phyloP scores from a whole-genome alignment of 2,888 invertebrate genomes.

The Leptinotarsa haldemani region DNA sequence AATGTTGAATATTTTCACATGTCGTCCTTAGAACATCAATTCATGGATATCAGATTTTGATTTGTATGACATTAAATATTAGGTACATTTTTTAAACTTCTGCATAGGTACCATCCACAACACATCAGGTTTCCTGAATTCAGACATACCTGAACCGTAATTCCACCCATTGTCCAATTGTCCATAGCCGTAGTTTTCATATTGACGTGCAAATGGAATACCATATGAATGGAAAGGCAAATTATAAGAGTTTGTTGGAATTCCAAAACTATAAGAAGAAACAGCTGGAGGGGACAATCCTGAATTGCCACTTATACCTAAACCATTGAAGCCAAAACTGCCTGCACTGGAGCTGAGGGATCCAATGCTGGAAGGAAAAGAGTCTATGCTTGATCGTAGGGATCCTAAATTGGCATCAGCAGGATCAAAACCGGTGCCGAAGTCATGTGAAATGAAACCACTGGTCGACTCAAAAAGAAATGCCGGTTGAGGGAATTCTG shows the following conservation, averaged over 20 bases:
- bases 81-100: no score
- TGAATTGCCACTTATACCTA: background rate
- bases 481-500: slow-evolving; percentile 6
- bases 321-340: slow-evolving; percentile 4
- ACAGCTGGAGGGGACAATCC: background rate
- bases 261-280: background rate
- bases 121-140: no score
- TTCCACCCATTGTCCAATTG: background rate
- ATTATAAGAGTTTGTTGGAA: background rate
- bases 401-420: background rate
- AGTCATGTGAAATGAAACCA: background rate
- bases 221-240: background rate
- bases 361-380: background rate
- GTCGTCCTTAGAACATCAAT: no score
- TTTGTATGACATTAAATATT: no score
- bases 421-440: background rate
- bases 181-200: background rate
- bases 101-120: no score
- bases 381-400: background rate
- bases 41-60: no score
- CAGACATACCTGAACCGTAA: background rate
- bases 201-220: background rate
- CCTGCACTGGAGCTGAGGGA: background rate
- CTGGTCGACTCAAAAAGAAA: slow-evolving; percentile 12
- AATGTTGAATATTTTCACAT: no score